These are phyloP conservation scores for Drosophila seclusa DNA, from an alignment of 2,888 invertebrate genomes.

Conservation along the genomic window DNA sequence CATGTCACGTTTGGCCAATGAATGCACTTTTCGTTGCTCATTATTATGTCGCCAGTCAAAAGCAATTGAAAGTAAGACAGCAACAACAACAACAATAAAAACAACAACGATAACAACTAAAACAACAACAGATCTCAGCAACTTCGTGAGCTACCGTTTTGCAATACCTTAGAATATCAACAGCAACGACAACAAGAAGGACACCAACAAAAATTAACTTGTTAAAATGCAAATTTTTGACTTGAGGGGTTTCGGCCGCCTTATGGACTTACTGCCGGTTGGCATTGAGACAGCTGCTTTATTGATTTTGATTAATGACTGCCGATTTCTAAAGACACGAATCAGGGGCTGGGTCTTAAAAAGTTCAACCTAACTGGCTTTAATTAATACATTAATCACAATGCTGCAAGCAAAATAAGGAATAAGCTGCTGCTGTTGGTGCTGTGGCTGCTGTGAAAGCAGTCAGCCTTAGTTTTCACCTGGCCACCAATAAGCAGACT, in stretches of 20 bases:
- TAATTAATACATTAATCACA: slow-evolving; percentile 76
- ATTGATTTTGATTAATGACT: slow-evolving; percentile 79
- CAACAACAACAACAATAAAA: slow-evolving; percentile 35
- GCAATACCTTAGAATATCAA: slow-evolving; percentile 68
- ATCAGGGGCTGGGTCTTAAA: slow-evolving; percentile 61
- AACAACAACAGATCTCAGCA: slow-evolving; percentile 36
- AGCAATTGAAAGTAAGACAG: slow-evolving; percentile 74
- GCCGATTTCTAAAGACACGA: slow-evolving; percentile 68
- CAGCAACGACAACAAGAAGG: slow-evolving; percentile 33
- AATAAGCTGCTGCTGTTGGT: slow-evolving; percentile 22
- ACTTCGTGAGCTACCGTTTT: slow-evolving; percentile 82
- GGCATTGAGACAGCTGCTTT: slow-evolving; percentile 72
- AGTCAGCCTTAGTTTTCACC: slow-evolving; percentile 61
- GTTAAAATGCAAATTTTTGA: slow-evolving; percentile 81
- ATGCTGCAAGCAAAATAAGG: slow-evolving; percentile 14
- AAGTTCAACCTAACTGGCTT: slow-evolving; percentile 65
- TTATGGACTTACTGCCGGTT: slow-evolving; percentile 58
- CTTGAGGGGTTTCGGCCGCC: slow-evolving; percentile 55
- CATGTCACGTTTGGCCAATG: slow-evolving; percentile 76
- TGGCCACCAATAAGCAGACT: slow-evolving; percentile 22
- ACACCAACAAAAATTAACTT: slow-evolving; percentile 75
- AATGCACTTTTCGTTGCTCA: slow-evolving; percentile 75
- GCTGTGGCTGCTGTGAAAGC: slow-evolving; percentile 63
- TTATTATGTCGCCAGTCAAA: slow-evolving; percentile 80
- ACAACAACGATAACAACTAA: slow-evolving; percentile 31